Evolutionary conservation across 2,113 vertebrate genomes (phyloP), one percentile per base, ranked within the genome.

Genomic region (Bubo blakistoni): DNA sequence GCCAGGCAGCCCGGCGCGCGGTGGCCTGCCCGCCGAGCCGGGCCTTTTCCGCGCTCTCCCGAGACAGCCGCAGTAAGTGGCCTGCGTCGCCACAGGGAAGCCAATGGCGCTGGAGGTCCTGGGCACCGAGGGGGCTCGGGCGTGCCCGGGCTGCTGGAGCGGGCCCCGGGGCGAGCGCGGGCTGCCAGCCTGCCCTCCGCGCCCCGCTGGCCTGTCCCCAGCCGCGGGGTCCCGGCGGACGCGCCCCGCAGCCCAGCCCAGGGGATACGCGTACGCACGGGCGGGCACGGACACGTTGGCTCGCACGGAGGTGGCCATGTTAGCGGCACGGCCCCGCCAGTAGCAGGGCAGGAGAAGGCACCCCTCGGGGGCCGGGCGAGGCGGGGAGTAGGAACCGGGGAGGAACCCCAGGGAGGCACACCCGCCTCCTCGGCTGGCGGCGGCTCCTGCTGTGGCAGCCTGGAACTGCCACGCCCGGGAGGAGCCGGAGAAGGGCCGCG

Each of bases 401-500:
- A 27, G 30, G 46, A 70, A 8, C 5, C 4, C 3, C 10, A 3
- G 15, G 11, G 40, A 5, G 12, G 2, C 18, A 34, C 42, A 24
- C 19, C 10, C 24, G 25, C 55, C 34, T 18, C 17, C 26, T 11
- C 30, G 2, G 2, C 34, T 40, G 16, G 29, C 25, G 7, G 10
- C 32, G 1, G 3, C 69, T 46, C 14, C 34, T 7, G 7, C 52
- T 2, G 32, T 8, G 10, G 24, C 26, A 14, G n/a, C 47, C 17
- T 6, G 3, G 5, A 10, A 1, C 4, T 2, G 14, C 66, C 36
- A 2, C n/a, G 8, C 34, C 38, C 49, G 7, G 10, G 8, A 44
- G 9, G 21, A 11, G 67, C 19, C 19, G 29, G 11, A 14, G 26
- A 2, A 20, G 36, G 24, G 30, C 29, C 3, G 57, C 36, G 62